Conservation (phyloP, 1,140 invertebrate species). For the Drosophila sp. region DNA sequence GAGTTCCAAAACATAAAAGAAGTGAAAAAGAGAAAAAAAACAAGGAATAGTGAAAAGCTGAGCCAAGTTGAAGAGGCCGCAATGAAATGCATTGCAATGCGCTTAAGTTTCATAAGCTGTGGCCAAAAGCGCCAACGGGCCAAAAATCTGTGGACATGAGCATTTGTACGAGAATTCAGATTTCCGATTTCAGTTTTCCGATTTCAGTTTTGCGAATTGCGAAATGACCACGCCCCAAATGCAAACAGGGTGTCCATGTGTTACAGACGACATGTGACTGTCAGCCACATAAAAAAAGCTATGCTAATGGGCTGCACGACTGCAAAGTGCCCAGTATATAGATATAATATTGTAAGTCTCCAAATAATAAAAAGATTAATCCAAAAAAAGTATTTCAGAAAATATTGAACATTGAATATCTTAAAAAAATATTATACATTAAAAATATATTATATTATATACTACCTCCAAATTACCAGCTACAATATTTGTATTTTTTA, state of each 20-base stretch:
- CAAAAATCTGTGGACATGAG: constrained; percentile 37
- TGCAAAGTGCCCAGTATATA: too few species aligned
- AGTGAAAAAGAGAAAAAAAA: constrained; percentile 1
- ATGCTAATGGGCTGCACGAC: too few species aligned
- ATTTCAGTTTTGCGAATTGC: constrained; percentile 11
- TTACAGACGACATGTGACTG: constrained; percentile 41
- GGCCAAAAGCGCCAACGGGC: constrained; percentile 34
- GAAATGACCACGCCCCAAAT: constrained; percentile 12
- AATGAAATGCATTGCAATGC: constrained; percentile 61
- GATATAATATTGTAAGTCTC: too few species aligned
- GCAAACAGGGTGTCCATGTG: constrained; percentile 22
- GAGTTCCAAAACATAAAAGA: constrained; percentile 1
- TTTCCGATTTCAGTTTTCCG: too few species aligned
- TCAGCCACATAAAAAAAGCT: background rate
- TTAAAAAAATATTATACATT: too few species aligned
- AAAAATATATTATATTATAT: too few species aligned
- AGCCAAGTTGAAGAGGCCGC: constrained; percentile 48
- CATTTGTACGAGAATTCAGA: constrained; percentile 16
- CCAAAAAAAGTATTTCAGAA: too few species aligned
- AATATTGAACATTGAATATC: too few species aligned
- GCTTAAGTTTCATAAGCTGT: constrained; percentile 75
- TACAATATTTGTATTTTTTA: too few species aligned
- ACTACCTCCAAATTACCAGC: too few species aligned
- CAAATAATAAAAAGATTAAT: too few species aligned
- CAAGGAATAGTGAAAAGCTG: background rate